These are phyloP conservation scores for Chaetodon trifasciatus DNA, from an alignment of 2,797 vertebrate genomes.

Conservation along the genomic window DNA sequence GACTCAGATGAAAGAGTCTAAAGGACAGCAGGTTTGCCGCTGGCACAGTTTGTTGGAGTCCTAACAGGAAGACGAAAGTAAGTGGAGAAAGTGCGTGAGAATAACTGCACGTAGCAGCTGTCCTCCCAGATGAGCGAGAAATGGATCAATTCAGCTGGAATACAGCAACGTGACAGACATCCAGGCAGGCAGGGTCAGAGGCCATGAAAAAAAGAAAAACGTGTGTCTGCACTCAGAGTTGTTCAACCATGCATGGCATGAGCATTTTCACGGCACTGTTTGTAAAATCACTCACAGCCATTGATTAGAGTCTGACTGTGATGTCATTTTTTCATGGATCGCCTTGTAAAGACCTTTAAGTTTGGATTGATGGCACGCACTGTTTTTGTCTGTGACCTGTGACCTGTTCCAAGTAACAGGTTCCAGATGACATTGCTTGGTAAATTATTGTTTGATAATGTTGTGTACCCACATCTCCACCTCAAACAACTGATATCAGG, in stretches of 20 bases:
- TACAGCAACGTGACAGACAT: slow-evolving; percentile 7
- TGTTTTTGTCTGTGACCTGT: slow-evolving; percentile 5
- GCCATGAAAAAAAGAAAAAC: slow-evolving; percentile 7
- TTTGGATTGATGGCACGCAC: slow-evolving; percentile 25
- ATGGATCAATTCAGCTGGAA: slow-evolving; percentile 20
- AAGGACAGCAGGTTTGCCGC: slow-evolving; percentile 96
- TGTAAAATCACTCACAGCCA: slow-evolving; percentile 31
- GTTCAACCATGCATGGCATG: slow-evolving; percentile 14
- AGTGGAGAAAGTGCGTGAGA: neutral
- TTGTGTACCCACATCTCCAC: slow-evolving; percentile 25
- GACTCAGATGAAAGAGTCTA: slow-evolving; percentile 98
- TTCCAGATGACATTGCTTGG: neutral
- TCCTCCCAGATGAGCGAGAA: slow-evolving; percentile 16
- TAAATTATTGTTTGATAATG: neutral
- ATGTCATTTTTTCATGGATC: slow-evolving; percentile 8
- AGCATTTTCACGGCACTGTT: slow-evolving; percentile 16
- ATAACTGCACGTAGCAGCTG: neutral
- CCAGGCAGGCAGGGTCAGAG: slow-evolving; percentile 24
- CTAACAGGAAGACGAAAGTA: slow-evolving; percentile 70
- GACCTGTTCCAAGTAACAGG: neutral
- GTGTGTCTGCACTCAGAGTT: slow-evolving; percentile 24
- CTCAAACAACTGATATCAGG: slow-evolving; percentile 14
- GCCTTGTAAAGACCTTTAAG: slow-evolving; percentile 21
- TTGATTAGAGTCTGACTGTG: slow-evolving; percentile 6
- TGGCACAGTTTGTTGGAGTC: slow-evolving; percentile 97